A percentile compares a stretch with the other conserved stretches of the same genome.
phyloP scores from a whole-genome alignment of 2,797 vertebrate genomes.

The Microctenopoma steveboyesi region DNA sequence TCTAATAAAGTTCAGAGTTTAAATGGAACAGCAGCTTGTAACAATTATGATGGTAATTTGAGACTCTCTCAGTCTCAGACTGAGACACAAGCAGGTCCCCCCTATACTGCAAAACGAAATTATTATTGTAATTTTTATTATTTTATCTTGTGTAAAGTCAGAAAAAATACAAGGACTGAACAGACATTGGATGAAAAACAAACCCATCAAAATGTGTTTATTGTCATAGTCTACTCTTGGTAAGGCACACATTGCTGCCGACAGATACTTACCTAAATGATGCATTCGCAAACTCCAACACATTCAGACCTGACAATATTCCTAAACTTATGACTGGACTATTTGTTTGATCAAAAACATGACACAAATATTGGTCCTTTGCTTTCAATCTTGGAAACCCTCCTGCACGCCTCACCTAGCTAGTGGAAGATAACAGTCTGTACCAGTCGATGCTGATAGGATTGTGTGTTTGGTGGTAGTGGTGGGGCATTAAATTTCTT shows the following conservation, averaged over 20 bases:
- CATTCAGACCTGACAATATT: neutral
- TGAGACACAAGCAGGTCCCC: no score
- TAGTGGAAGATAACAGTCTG: conserved; percentile 7
- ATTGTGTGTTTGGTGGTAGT: neutral
- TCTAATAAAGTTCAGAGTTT: neutral
- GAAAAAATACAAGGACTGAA: neutral
- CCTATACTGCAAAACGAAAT: neutral
- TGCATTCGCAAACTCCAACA: conserved; percentile 4
- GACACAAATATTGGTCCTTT: conserved; percentile 18
- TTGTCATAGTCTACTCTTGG: neutral
- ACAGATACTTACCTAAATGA: conserved; percentile 2
- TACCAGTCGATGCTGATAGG: conserved; percentile 1
- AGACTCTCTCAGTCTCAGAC: neutral
- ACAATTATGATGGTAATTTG: neutral
- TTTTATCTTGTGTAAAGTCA: neutral
- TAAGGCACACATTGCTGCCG: neutral
- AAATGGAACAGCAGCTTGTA: conserved; percentile 14
- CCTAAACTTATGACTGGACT: neutral
- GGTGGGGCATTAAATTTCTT: neutral
- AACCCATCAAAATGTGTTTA: neutral
- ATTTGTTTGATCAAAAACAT: neutral
- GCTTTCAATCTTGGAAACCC: conserved; percentile 14
- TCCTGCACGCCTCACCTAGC: neutral
- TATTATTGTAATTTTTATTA: no score
- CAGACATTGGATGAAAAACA: neutral